Conservation (phyloP, 2,797 vertebrate genomes). For the Serranus cabrilla region DNA sequence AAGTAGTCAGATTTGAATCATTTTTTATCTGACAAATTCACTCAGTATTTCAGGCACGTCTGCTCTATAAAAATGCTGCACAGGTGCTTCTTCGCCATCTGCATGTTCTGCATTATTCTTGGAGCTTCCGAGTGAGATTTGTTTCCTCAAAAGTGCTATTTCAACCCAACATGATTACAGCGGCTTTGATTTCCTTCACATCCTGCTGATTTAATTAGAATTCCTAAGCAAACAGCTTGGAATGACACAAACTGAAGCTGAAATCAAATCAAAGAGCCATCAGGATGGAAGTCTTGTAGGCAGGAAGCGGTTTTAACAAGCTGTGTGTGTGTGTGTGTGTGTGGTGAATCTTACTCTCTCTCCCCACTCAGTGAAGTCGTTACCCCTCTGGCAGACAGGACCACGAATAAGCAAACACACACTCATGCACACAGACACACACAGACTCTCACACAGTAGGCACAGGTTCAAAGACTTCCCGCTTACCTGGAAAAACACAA, state of each 20-base stretch:
- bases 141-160: conserved; percentile 8
- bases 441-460: not conserved
- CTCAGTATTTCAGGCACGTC: not conserved
- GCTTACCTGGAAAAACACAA: conserved; percentile 61
- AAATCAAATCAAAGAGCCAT: conserved; percentile 65
- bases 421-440: not conserved
- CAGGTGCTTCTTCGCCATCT: conserved; percentile 24
- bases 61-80: not conserved
- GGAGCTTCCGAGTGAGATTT: conserved; percentile 6
- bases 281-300: conserved; percentile 52
- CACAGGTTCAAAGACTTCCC: conserved; percentile 14
- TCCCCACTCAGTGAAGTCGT: conserved; percentile 24
- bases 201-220: conserved; percentile 65
- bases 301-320: conserved; percentile 39
- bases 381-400: conserved; percentile 25
- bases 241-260: conserved; percentile 50
- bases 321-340: conserved; percentile 11
- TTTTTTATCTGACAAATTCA: not conserved
- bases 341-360: conserved; percentile 29
- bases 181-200: conserved; percentile 46
- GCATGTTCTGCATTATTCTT: not conserved
- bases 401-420: not conserved
- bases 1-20: not conserved
- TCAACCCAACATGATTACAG: conserved; percentile 22
- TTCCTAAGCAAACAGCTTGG: conserved; percentile 53